phyloP scores from a whole-genome alignment of 2,113 vertebrate genomes.

The Hydrochoerus hydrochaeris region DNA sequence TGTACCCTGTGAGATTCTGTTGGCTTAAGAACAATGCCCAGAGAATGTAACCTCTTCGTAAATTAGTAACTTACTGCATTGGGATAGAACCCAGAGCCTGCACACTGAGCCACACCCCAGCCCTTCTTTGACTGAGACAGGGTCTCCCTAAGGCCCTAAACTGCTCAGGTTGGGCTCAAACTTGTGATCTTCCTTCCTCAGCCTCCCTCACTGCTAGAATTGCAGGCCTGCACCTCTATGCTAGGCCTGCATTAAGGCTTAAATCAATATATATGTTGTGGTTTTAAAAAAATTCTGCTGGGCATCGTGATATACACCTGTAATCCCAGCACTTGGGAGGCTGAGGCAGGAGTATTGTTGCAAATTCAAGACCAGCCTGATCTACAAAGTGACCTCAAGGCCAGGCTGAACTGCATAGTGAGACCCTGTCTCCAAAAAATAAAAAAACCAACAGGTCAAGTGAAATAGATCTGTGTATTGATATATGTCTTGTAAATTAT shows the following conservation, averaged over 20 bases:
- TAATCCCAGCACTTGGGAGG: no score
- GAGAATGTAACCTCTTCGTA: neutral
- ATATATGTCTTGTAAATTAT: neutral
- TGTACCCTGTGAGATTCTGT: neutral
- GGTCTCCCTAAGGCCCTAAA: neutral
- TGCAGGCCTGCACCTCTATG: neutral
- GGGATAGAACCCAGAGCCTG: neutral
- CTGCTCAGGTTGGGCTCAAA: neutral
- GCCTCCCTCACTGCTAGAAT: neutral
- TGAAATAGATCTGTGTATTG: neutral
- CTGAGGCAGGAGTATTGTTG: no score
- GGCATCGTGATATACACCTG: no score
- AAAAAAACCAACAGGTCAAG: constrained; percentile 40
- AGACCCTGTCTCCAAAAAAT: no score
- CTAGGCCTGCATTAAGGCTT: neutral
- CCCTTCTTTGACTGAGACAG: neutral
- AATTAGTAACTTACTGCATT: neutral
- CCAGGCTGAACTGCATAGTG: no score
- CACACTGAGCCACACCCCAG: neutral
- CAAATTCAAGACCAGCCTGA: no score
- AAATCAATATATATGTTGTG: neutral
- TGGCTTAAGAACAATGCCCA: neutral
- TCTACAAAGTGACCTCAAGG: no score
- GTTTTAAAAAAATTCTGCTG: no score
- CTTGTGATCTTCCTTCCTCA: no score